Percentiles rank a stretch among this genome's conserved stretches.
Conservation (phyloP, 2,888 invertebrate genomes). For the Pollenia amentaria region DNA sequence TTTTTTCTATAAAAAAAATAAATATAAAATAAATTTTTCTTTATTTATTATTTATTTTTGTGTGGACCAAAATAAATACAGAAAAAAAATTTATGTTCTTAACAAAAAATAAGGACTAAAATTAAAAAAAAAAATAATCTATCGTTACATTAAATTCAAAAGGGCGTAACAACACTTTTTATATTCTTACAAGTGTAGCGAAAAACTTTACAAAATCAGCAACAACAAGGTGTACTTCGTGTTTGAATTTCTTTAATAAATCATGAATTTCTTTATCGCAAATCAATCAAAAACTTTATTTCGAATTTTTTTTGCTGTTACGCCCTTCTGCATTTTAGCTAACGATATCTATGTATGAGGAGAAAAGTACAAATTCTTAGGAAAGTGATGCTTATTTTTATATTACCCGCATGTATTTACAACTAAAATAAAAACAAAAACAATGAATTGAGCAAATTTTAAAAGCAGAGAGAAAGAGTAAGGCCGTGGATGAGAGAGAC, state of each 20-base stretch:
- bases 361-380: neutral
- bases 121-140: neutral
- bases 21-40: conserved; percentile 12
- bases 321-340: no score
- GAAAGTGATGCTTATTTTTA: conserved; percentile 23
- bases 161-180: no score
- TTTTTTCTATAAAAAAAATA: conserved; percentile 31
- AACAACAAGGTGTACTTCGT: no score
- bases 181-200: no score
- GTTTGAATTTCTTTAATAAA: no score
- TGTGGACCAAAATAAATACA: conserved; percentile 29
- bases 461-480: no score
- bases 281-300: no score
- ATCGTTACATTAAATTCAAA: no score
- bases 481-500: no score
- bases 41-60: conserved; percentile 51
- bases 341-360: neutral
- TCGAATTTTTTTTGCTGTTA: no score
- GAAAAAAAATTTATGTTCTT: conserved; percentile 27
- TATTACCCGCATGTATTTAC: conserved; percentile 49
- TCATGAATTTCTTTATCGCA: no score
- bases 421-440: conserved; percentile 35
- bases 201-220: no score
- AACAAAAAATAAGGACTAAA: neutral
- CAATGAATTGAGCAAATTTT: neutral